Conservation (phyloP, 2,113 vertebrate genomes). For the Passer domesticus region DNA sequence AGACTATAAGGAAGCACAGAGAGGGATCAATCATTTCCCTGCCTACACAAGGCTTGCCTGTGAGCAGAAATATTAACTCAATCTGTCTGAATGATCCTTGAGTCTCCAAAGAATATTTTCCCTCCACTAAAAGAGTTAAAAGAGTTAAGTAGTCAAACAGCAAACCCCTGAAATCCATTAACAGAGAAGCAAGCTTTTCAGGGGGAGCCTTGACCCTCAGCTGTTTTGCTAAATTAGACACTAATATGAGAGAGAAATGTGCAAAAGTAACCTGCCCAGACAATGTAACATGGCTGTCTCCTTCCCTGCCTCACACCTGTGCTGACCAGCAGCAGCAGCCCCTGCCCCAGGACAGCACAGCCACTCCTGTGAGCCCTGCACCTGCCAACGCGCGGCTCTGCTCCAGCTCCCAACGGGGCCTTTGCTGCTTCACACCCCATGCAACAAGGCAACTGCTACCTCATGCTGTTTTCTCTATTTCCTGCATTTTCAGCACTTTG, state of each 20-base stretch:
- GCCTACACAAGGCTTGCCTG: not conserved
- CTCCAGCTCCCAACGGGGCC: not conserved
- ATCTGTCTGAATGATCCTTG: not conserved
- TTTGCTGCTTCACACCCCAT: not conserved
- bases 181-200: not conserved
- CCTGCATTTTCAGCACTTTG: slow-evolving; percentile 34
- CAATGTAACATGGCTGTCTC: not conserved
- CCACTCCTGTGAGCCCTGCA: not conserved
- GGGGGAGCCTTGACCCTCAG: not conserved
- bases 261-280: not conserved
- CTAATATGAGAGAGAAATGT: not conserved
- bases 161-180: not conserved
- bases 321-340: not conserved
- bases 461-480: not conserved
- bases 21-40: not conserved
- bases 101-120: not conserved
- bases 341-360: not conserved
- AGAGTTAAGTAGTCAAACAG: not conserved
- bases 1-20: not conserved
- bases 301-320: not conserved
- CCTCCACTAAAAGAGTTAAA: not conserved
- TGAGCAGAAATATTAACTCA: not conserved
- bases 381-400: fast-evolving
- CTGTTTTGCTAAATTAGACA: not conserved
- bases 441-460: not conserved